These are phyloP conservation scores for Octodon degus DNA, from an alignment of 2,113 vertebrate genomes.

Conservation along the genomic window DNA sequence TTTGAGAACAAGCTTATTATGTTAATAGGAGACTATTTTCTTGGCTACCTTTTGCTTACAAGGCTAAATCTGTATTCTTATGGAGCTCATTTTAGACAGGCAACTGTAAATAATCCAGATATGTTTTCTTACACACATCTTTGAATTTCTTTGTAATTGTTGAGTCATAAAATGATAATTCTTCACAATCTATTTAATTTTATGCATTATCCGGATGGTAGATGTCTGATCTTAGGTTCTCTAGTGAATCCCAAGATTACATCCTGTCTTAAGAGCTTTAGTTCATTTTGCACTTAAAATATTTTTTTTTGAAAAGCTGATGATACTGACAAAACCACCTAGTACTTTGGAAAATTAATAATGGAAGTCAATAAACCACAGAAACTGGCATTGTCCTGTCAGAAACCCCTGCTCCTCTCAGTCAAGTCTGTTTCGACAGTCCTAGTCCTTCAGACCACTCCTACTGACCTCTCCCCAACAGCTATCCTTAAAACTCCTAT, in stretches of 20 bases:
- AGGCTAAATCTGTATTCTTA: constrained; percentile 43
- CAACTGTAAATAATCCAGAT: constrained; percentile 54
- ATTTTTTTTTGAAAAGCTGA: constrained; percentile 33
- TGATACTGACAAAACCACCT: neutral
- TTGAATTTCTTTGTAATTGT: constrained; percentile 22
- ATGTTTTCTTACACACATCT: neutral
- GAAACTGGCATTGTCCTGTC: neutral
- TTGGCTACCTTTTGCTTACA: constrained; percentile 19
- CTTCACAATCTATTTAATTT: constrained; percentile 49
- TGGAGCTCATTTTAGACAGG: neutral
- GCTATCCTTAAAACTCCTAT: constrained; percentile 58
- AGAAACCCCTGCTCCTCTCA: constrained; percentile 16
- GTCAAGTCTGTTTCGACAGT: neutral
- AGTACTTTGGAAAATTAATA: constrained; percentile 27
- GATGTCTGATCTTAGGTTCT: neutral
- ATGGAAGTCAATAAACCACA: neutral
- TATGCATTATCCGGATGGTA: neutral
- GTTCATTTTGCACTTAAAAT: neutral
- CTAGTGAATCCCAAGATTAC: constrained; percentile 12
- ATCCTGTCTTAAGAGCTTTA: neutral
- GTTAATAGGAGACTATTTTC: constrained; percentile 14
- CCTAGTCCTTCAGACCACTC: neutral
- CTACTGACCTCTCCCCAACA: neutral
- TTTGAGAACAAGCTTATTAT: constrained; percentile 20
- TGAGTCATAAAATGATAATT: constrained; percentile 43